Percentiles rank a stretch among this genome's conserved stretches.
These are phyloP conservation scores for Potamilus streckersoni DNA, from an alignment of 1,140 invertebrate genomes.

Conservation along the genomic window DNA sequence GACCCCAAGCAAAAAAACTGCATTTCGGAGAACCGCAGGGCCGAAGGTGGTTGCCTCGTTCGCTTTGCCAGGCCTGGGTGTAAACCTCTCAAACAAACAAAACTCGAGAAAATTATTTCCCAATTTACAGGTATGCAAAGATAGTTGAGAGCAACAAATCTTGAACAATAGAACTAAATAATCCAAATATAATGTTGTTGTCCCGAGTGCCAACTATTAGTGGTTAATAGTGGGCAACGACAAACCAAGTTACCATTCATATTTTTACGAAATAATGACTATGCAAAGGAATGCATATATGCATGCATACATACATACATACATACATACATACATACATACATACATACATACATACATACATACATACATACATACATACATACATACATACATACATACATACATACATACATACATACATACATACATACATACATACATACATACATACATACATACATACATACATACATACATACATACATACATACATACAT, in stretches of 20 bases:
- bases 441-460: constrained; percentile 6
- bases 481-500: not conserved
- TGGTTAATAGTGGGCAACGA: too few species aligned
- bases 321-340: constrained; percentile 1
- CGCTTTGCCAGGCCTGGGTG: too few species aligned
- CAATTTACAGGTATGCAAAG: constrained; percentile 2
- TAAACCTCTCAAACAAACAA: too few species aligned
- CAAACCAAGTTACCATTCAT: too few species aligned
- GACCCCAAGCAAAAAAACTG: too few species aligned
- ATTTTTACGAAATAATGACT: too few species aligned
- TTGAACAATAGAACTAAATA: too few species aligned
- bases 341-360: constrained; percentile 3
- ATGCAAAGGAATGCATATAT: not conserved
- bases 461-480: constrained; percentile 3
- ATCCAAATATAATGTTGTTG: too few species aligned
- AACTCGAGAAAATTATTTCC: not conserved
- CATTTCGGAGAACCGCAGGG: too few species aligned
- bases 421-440: constrained; percentile 12
- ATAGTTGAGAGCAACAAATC: too few species aligned
- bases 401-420: constrained; percentile 7
- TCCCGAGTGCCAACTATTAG: too few species aligned
- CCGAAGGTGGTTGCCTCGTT: too few species aligned
- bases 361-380: constrained; percentile 13
- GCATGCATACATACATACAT: constrained; percentile 11
- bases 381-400: constrained; percentile 1